phyloP scores from a whole-genome alignment of 2,797 vertebrate genomes.

The Poeciliopsis paucimaculata region DNA sequence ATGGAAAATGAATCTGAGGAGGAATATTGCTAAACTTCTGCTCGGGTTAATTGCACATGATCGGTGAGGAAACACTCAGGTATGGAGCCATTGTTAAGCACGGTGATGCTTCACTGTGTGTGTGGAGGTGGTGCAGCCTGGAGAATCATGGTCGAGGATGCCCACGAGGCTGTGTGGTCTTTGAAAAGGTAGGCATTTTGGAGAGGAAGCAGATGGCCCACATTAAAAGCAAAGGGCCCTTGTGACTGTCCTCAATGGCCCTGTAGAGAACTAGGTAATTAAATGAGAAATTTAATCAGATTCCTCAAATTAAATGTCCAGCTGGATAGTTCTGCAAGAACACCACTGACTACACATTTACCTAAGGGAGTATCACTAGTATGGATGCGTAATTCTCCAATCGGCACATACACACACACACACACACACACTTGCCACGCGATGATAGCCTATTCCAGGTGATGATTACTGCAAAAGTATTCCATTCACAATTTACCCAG shows the following conservation, averaged over 20 bases:
- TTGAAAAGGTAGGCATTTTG: slow-evolving; percentile 78
- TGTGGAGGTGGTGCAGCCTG: slow-evolving; percentile 48
- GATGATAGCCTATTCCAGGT: slow-evolving; percentile 72
- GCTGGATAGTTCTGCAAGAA: slow-evolving; percentile 83
- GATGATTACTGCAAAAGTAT: slow-evolving; percentile 83
- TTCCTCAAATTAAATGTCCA: slow-evolving; percentile 89
- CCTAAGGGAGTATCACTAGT: slow-evolving; percentile 71
- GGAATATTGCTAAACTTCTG: slow-evolving; percentile 38
- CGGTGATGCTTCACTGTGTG: slow-evolving; percentile 34
- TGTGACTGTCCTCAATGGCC: slow-evolving; percentile 85
- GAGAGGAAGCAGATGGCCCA: slow-evolving; percentile 85
- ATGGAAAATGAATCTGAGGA: slow-evolving; percentile 20
- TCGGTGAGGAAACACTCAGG: slow-evolving; percentile 46
- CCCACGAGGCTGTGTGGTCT: slow-evolving; percentile 68
- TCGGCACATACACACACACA: slow-evolving; percentile 68
- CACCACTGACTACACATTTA: slow-evolving; percentile 78
- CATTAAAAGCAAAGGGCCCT: slow-evolving; percentile 84
- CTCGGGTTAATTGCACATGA: slow-evolving; percentile 60
- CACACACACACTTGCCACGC: slow-evolving; percentile 46
- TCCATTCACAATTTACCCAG: slow-evolving; percentile 82
- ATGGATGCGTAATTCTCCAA: slow-evolving; percentile 74
- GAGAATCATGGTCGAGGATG: slow-evolving; percentile 58
- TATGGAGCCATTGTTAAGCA: slow-evolving; percentile 58
- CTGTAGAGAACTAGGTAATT: slow-evolving; percentile 85
- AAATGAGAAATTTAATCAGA: slow-evolving; percentile 89